A percentile compares a stretch with the other conserved stretches of the same genome.
Conservation (phyloP, 2,888 invertebrate genomes). For the Apoderus coryli region DNA sequence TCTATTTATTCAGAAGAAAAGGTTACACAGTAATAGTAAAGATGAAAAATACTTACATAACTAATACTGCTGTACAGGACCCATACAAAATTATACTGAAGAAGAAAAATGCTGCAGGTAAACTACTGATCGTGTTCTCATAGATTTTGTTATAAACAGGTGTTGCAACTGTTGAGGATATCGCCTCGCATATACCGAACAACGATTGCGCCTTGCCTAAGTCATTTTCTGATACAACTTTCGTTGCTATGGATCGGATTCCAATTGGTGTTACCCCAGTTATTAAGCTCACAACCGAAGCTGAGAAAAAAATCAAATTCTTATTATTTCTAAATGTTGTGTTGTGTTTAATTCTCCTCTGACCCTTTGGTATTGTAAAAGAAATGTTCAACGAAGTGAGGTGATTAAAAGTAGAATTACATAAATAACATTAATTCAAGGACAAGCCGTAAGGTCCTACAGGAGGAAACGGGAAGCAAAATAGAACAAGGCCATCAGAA, state of each 20-base stretch:
- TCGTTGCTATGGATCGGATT: constrained; percentile 30
- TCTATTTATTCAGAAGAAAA: too few species aligned
- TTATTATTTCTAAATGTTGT: too few species aligned
- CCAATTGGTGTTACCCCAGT: constrained; percentile 27
- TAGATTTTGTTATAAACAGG: constrained; percentile 44
- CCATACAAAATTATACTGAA: constrained; percentile 30
- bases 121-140: constrained; percentile 34
- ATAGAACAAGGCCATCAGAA: too few species aligned
- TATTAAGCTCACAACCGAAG: constrained; percentile 26
- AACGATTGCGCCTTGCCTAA: constrained; percentile 37
- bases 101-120: constrained; percentile 43
- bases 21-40: constrained; percentile 3
- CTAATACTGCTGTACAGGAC: constrained; percentile 16
- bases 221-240: constrained; percentile 29
- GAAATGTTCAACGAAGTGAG: too few species aligned
- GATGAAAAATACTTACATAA: constrained; percentile 21
- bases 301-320: too few species aligned
- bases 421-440: too few species aligned
- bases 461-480: too few species aligned
- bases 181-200: constrained; percentile 43
- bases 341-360: too few species aligned
- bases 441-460: too few species aligned
- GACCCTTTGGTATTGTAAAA: too few species aligned
- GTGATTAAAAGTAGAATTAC: too few species aligned
- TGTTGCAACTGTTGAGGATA: constrained; percentile 40